A percentile compares a stretch with the other conserved stretches of the same genome.
phyloP scores from a whole-genome alignment of 1,140 invertebrate genomes.

The Neelides sp. region DNA sequence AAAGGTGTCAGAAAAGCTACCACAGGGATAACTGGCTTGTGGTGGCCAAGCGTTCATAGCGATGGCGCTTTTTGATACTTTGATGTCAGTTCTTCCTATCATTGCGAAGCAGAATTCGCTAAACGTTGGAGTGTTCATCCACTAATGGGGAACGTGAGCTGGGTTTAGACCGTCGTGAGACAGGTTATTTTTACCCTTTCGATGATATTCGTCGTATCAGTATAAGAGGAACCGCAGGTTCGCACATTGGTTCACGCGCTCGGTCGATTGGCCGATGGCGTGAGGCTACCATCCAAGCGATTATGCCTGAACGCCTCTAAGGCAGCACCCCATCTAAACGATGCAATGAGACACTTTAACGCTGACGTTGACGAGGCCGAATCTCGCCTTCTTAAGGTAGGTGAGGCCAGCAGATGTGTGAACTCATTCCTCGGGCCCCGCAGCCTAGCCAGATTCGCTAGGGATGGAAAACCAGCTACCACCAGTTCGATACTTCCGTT shows the following conservation, averaged over 20 bases:
- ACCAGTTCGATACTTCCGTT: neutral
- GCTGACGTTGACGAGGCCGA: conserved; percentile 7
- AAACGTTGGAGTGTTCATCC: conserved; percentile 72
- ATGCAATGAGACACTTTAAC: conserved; percentile 35
- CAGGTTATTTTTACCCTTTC: conserved; percentile 66
- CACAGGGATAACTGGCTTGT: conserved; percentile 73
- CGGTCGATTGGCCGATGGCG: conserved; percentile 43
- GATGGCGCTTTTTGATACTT: conserved; percentile 72
- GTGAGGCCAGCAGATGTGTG: conserved; percentile 11
- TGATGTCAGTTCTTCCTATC: conserved; percentile 75
- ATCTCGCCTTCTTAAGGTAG: conserved; percentile 12
- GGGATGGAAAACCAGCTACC: neutral
- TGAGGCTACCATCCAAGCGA: conserved; percentile 66
- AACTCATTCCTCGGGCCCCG: neutral
- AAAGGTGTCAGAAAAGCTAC: conserved; percentile 72
- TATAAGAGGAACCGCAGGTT: conserved; percentile 67
- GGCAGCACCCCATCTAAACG: conserved; percentile 53
- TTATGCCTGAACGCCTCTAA: conserved; percentile 74
- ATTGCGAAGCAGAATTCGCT: conserved; percentile 70
- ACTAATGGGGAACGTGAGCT: conserved; percentile 61
- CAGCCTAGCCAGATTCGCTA: conserved; percentile 2
- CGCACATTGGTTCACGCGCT: conserved; percentile 59
- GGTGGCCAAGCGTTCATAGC: conserved; percentile 70
- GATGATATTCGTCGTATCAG: conserved; percentile 42
- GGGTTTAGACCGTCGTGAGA: conserved; percentile 67